Evolutionary conservation across 2,888 invertebrate species (phyloP).

Genomic region (Malthinus seriepunctatus): DNA sequence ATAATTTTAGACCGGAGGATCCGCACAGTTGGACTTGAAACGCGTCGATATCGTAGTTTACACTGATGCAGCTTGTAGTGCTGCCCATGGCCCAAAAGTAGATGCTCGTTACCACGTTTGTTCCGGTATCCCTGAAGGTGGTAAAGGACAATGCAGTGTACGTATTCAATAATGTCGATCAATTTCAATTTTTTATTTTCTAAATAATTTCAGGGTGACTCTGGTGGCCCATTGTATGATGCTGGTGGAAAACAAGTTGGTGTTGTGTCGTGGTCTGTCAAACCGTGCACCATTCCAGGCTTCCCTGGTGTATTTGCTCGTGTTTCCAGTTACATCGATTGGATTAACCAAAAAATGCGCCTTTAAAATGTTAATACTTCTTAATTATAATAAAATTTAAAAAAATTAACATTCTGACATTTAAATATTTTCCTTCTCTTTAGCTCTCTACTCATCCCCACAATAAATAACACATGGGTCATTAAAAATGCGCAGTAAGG

Average conservation of each 20-base stretch:
- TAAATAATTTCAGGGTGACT: too few relatives aligned
- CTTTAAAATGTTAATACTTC: too few relatives aligned
- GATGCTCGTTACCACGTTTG: constrained; percentile 41
- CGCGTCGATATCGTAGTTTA: constrained; percentile 50
- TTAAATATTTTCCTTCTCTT: too few relatives aligned
- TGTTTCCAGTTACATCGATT: constrained; percentile 10
- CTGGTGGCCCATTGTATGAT: constrained; percentile 34
- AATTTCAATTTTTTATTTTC: background rate
- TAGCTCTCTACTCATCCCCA: too few relatives aligned
- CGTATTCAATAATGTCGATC: constrained; percentile 17
- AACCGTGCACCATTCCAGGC: constrained; percentile 53
- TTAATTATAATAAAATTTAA: too few relatives aligned
- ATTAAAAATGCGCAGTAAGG: too few relatives aligned
- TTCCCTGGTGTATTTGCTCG: constrained; percentile 48
- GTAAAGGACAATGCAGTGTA: constrained; percentile 44
- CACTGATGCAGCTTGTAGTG: constrained; percentile 36
- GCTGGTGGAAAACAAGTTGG: constrained; percentile 30
- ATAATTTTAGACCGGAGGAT: constrained; percentile 46
- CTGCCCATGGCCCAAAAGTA: background rate
- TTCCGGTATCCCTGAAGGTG: constrained; percentile 48
- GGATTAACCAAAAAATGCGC: too few relatives aligned
- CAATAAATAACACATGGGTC: too few relatives aligned
- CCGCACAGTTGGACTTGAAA: constrained; percentile 47
- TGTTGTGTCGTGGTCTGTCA: constrained; percentile 40
- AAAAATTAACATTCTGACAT: too few relatives aligned